These are phyloP conservation scores for Psophia crepitans DNA, from an alignment of 2,113 vertebrate genomes.

Conservation along the genomic window DNA sequence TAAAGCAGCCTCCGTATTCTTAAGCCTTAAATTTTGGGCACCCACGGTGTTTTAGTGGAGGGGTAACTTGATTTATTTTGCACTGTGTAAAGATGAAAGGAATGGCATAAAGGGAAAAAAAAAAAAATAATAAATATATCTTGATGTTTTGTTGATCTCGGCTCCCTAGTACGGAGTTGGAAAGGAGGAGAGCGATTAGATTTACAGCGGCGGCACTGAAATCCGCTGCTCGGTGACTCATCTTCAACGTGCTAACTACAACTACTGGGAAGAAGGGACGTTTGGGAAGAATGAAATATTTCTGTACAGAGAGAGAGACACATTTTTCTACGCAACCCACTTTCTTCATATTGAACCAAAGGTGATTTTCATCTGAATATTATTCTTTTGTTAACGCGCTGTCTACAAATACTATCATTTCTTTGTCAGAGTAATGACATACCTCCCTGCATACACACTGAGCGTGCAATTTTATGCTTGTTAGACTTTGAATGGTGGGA, in stretches of 20 bases:
- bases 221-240: no score
- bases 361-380: background rate
- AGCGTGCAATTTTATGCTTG: background rate
- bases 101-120: background rate
- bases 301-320: background rate
- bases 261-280: background rate
- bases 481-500: background rate
- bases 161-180: background rate
- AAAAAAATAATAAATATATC: no score
- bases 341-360: background rate
- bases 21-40: background rate
- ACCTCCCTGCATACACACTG: background rate
- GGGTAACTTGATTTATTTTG: background rate
- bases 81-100: no score
- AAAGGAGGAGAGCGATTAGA: background rate
- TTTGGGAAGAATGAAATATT: background rate
- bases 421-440: background rate
- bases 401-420: background rate
- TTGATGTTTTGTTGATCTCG: accelerated
- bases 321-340: background rate
- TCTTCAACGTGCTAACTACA: background rate
- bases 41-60: background rate
- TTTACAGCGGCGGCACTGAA: accelerated
- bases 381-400: background rate
- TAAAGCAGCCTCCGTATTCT: background rate